Evolutionary conservation across 2,113 vertebrate genomes (phyloP).

Genomic region (Malurus alboscapulatus): DNA sequence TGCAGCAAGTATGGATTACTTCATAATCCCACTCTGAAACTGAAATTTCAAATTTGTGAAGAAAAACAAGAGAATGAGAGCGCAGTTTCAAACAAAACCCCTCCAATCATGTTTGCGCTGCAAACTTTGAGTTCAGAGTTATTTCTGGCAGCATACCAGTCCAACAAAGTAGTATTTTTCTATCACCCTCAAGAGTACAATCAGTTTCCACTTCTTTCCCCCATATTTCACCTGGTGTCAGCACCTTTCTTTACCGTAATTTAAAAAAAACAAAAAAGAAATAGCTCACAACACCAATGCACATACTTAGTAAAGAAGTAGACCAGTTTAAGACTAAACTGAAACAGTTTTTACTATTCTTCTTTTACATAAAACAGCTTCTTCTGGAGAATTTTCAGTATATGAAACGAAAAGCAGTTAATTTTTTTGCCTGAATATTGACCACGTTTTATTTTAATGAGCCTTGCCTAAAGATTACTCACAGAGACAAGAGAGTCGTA

Average conservation of each 20-base stretch:
- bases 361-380: not conserved
- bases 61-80: not conserved
- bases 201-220: not conserved
- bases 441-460: not conserved
- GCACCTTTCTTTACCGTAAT: not conserved
- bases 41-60: not conserved
- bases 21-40: not conserved
- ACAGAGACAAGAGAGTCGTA: not conserved
- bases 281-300: not conserved
- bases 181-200: not conserved
- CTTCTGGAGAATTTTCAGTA: not conserved
- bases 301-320: not conserved
- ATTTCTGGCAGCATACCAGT: conserved; percentile 1
- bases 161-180: not conserved
- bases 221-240: not conserved
- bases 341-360: not conserved
- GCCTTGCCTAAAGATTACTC: not conserved
- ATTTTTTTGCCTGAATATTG: not conserved
- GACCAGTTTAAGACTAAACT: not conserved
- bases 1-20: not conserved
- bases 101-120: not conserved
- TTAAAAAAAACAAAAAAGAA: not conserved
- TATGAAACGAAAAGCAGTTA: not conserved
- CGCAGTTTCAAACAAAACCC: not conserved
- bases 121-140: not conserved